Conservation (phyloP, 2,888 invertebrate genomes). For the Sylvicola cinctus region DNA sequence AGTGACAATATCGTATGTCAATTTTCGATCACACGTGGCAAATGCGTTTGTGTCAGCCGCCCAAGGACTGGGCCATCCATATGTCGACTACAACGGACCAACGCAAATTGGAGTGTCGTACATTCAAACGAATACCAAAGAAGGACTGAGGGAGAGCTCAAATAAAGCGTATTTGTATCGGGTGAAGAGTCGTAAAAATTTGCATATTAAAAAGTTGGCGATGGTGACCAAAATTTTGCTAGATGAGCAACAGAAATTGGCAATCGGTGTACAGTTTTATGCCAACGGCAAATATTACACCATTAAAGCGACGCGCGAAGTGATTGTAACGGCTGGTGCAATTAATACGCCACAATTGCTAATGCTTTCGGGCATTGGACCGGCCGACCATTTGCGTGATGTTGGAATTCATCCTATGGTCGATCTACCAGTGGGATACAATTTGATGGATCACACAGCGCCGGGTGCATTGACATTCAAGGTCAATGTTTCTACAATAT, state of each 20-base stretch:
- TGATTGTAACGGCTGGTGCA: slow-evolving; percentile 55
- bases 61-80: slow-evolving; percentile 36
- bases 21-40: slow-evolving; percentile 34
- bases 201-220: slow-evolving; percentile 33
- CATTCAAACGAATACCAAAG: slow-evolving; percentile 35
- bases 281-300: slow-evolving; percentile 23
- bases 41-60: slow-evolving; percentile 42
- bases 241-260: slow-evolving; percentile 25
- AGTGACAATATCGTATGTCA: slow-evolving; percentile 32
- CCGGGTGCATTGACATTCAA: slow-evolving; percentile 45
- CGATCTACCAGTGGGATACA: slow-evolving; percentile 39
- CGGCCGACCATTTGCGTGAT: slow-evolving; percentile 31
- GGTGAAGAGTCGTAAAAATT: slow-evolving; percentile 29
- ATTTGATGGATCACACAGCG: slow-evolving; percentile 42
- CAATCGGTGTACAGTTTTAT: slow-evolving; percentile 33
- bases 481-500: slow-evolving; percentile 23
- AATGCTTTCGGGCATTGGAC: slow-evolving; percentile 56
- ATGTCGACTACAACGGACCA: slow-evolving; percentile 45
- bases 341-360: slow-evolving; percentile 65
- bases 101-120: slow-evolving; percentile 38
- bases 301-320: slow-evolving; percentile 38
- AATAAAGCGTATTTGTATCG: slow-evolving; percentile 37
- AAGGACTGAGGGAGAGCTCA: slow-evolving; percentile 35
- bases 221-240: slow-evolving; percentile 34
- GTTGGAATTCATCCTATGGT: slow-evolving; percentile 32